Base-by-base conservation (phyloP, 2,113 vertebrate species). In the Calidris pugnax region DNA sequence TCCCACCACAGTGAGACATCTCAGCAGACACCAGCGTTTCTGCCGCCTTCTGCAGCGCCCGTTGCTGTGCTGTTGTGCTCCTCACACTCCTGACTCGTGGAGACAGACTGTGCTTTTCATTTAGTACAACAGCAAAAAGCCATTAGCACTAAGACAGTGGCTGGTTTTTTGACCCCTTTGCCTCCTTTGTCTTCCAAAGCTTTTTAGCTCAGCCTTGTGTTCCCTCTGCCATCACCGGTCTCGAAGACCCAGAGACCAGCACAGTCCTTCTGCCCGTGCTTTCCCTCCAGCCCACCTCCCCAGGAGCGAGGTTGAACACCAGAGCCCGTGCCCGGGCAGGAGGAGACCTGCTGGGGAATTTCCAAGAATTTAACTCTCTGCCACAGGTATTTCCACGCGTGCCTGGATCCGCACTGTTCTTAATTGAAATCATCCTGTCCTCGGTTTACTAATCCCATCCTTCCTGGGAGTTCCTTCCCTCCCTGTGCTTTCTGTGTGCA, bases 201-300 rank as follows among this genome's bases (percentile, higher is more conserved):
- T 48, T 68, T 92, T 60, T 53, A 66, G 35, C 32, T 85, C 3
- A 2, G 12, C 33, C 39, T 18, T 33, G 24, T 39, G 8, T 60
- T 68, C 19, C 53, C 27, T 15, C 21, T 33, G 39, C 32, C 60
- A 55, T 16, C 85, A 30, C 41, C 43, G 21, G 5, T 24, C 47
- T 35, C 68, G 35, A 68, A 85, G 56, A 51, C 17, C 21, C 47
- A 33, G 74, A 23, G 45, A 48, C 24, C 2, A 3, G 41, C 28
- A 12, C 27, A 35, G 5, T 5, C 33, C 33, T 91, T 55, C 76
- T 63, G 27, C 53, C 90, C 60, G 8, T 4, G 1, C 8, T 48
- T 83, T 53, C 0, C 0, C 39, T 21, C 26, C 71, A 83, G 55
- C 32, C 47, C 55, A 18, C 0, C 0, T 28, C 20, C 7, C 67